A percentile compares a stretch with the other conserved stretches of the same genome.
Evolutionary conservation across 2,797 vertebrate species (phyloP).

Genomic region (Anguilla anguilla): DNA sequence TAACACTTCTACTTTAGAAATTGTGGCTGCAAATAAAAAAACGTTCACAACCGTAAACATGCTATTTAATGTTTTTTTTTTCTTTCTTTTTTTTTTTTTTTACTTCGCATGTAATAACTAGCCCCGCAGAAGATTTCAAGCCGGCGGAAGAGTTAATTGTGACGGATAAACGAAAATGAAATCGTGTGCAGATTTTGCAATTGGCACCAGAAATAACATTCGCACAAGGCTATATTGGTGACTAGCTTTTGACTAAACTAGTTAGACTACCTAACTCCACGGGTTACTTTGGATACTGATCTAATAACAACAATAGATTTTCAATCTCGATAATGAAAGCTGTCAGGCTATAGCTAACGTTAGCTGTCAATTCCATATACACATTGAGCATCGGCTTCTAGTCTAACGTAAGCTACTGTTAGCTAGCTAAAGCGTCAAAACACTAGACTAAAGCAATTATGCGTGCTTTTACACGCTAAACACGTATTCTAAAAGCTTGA

Average conservation of each 20-base stretch:
- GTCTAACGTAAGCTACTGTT: too few species aligned
- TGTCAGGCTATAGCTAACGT: background rate
- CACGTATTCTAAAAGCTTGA: background rate
- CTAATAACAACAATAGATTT: background rate
- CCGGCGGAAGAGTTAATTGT: too few species aligned
- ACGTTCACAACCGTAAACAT: background rate
- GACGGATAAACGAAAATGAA: background rate
- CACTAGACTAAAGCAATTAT: too few species aligned
- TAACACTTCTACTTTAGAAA: background rate
- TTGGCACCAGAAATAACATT: background rate
- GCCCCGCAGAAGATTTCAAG: too few species aligned
- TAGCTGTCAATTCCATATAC: background rate
- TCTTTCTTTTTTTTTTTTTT: too few species aligned
- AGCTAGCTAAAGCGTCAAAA: too few species aligned
- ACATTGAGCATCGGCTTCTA: background rate
- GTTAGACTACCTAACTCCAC: background rate
- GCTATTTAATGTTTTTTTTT: too few species aligned
- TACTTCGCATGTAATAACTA: too few species aligned
- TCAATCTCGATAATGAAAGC: background rate
- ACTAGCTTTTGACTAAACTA: background rate
- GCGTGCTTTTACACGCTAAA: too few species aligned
- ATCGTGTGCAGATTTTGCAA: background rate
- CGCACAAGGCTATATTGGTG: background rate
- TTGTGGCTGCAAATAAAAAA: background rate
- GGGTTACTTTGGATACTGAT: background rate